Percentiles rank a stretch among this genome's conserved stretches.
These are phyloP conservation scores for Oryctes rhinoceros DNA, from an alignment of 1,140 invertebrate genomes.

Conservation along the genomic window DNA sequence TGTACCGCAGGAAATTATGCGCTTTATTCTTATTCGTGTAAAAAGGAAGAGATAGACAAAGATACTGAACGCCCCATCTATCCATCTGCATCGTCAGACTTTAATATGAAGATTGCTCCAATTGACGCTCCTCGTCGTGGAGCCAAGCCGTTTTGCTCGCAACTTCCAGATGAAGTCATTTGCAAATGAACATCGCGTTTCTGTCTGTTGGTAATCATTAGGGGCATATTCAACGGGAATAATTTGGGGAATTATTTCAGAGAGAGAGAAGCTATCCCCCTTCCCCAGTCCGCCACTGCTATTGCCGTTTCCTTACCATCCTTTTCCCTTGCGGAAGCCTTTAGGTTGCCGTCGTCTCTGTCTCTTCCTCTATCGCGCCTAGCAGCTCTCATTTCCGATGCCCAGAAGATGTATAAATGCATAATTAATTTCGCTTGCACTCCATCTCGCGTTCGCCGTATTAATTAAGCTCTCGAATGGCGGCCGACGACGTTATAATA, in stretches of 20 bases:
- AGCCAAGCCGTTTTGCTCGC: slow-evolving; percentile 21
- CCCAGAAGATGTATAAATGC: slow-evolving; percentile 46
- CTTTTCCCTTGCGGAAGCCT: background rate
- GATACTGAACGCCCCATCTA: too few relatives aligned
- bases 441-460: slow-evolving; percentile 31
- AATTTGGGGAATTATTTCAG: slow-evolving; percentile 56
- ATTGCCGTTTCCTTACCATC: background rate
- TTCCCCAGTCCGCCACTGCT: too few relatives aligned
- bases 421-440: slow-evolving; percentile 48
- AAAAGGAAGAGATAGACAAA: too few relatives aligned
- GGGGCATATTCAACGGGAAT: slow-evolving; percentile 60
- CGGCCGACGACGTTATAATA: background rate
- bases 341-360: background rate
- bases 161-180: slow-evolving; percentile 60
- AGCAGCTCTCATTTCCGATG: slow-evolving; percentile 40
- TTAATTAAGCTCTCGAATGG: slow-evolving; percentile 39
- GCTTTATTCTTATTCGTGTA: too few relatives aligned
- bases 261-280: background rate
- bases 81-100: slow-evolving; percentile 45
- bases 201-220: slow-evolving; percentile 58
- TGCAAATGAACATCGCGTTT: slow-evolving; percentile 61
- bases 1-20: too few relatives aligned
- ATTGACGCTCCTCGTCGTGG: slow-evolving; percentile 55
- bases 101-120: slow-evolving; percentile 62
- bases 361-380: background rate